phyloP scores from a whole-genome alignment of 1,140 invertebrate species.

The Caenorhabditis latens region DNA sequence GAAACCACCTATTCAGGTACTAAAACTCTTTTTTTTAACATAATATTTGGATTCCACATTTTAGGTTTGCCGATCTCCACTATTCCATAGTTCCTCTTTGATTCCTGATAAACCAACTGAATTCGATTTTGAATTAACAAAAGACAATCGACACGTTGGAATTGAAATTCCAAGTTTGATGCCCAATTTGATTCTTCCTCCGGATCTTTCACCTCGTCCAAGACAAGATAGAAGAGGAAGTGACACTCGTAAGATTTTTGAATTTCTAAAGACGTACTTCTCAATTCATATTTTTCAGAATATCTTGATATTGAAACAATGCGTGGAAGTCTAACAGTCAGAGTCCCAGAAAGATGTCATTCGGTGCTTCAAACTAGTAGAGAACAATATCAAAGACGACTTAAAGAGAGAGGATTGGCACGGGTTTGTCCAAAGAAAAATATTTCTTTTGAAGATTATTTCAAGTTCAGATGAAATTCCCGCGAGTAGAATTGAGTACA shows the following conservation, averaged over 20 bases:
- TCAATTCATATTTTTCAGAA: constrained; percentile 40
- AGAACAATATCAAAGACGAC: constrained; percentile 57
- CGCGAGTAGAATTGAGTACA: constrained; percentile 43
- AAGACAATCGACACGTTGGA: not conserved
- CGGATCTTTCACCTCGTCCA: constrained; percentile 44
- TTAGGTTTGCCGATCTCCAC: constrained; percentile 57
- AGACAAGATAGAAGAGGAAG: constrained; percentile 52
- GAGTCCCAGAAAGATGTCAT: constrained; percentile 59
- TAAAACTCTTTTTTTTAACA: not conserved
- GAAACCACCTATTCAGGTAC: constrained; percentile 60
- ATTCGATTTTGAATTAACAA: constrained; percentile 47
- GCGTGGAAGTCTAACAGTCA: constrained; percentile 43
- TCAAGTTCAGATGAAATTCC: constrained; percentile 55
- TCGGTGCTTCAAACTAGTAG: constrained; percentile 56
- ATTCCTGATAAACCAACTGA: constrained; percentile 62
- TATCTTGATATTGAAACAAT: constrained; percentile 57
- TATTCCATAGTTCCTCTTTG: constrained; percentile 58
- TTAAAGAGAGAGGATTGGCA: constrained; percentile 52
- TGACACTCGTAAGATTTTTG: constrained; percentile 50
- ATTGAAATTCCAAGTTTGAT: constrained; percentile 38
- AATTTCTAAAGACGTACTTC: not conserved
- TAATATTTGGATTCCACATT: not conserved
- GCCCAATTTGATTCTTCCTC: constrained; percentile 36
- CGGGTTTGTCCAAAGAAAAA: not conserved
- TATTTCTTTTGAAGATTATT: not conserved